Evolutionary conservation across 2,113 vertebrate genomes (phyloP).

Genomic region (Labeo catla): DNA sequence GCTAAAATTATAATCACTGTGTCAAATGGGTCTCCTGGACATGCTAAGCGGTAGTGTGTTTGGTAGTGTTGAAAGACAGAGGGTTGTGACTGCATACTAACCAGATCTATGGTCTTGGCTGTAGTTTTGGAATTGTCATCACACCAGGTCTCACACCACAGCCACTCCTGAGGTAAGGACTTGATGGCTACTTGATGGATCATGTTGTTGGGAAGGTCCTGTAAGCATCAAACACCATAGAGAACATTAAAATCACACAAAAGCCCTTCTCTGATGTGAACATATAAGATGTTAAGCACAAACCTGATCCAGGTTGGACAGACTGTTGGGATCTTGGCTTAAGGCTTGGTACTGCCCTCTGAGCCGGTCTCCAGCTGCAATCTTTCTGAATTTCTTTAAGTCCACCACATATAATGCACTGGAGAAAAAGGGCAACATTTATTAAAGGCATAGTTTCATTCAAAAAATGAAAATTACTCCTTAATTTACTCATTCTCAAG

Average conservation of each 20-base stretch:
- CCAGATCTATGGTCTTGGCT: constrained; percentile 96
- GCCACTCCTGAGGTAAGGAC: constrained; percentile 96
- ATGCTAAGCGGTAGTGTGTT: background rate
- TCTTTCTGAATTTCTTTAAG: constrained; percentile 93
- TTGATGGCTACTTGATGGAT: constrained; percentile 97
- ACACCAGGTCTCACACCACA: constrained; percentile 99
- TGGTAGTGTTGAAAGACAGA: background rate
- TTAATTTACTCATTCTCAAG: no score
- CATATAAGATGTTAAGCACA: background rate
- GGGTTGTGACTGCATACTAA: constrained; percentile 67
- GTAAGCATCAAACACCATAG: background rate
- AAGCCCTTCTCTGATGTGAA: background rate
- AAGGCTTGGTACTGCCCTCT: constrained; percentile 95
- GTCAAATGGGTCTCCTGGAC: background rate
- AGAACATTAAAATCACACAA: background rate
- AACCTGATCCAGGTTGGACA: constrained; percentile 97
- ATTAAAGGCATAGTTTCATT: background rate
- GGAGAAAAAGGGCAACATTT: constrained; percentile 39
- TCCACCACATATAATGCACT: constrained; percentile 97
- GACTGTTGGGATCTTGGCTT: constrained; percentile 95
- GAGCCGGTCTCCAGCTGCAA: constrained; percentile 93
- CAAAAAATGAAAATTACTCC: no score
- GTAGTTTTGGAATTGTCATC: constrained; percentile 88
- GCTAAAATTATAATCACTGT: background rate
- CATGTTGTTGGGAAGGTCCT: constrained; percentile 99